Percentiles rank a stretch among this genome's conserved stretches.
Evolutionary conservation across 2,888 invertebrate genomes (phyloP).

Genomic region (Limnephilus marmoratus): DNA sequence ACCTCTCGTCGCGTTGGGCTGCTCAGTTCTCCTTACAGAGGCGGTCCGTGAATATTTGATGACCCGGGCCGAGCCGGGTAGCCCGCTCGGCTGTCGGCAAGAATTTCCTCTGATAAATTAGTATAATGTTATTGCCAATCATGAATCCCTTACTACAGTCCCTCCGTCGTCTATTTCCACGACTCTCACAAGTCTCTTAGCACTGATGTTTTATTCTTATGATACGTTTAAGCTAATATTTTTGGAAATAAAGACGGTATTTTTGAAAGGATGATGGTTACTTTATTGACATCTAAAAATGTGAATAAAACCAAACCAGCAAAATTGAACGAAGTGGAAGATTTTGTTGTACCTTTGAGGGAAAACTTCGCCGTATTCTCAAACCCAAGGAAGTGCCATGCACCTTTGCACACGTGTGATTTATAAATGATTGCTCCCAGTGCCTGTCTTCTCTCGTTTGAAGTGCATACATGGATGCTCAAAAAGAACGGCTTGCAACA

Average conservation of each 20-base stretch:
- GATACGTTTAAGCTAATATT: background rate
- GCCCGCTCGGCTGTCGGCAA: constrained; percentile 60
- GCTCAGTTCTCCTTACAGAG: constrained; percentile 1
- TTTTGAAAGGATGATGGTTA: background rate
- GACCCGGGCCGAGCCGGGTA: constrained; percentile 39
- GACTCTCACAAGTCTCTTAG: constrained; percentile 14
- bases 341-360: no score
- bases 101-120: constrained; percentile 64
- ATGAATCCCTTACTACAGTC: constrained; percentile 58
- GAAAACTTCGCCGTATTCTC: background rate
- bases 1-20: constrained; percentile 26
- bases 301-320: background rate
- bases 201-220: background rate
- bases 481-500: background rate
- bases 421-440: background rate
- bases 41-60: constrained; percentile 63
- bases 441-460: no score
- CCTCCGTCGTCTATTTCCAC: constrained; percentile 8
- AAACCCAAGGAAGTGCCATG: background rate
- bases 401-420: background rate
- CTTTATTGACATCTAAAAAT: background rate
- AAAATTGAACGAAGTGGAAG: background rate
- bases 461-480: background rate
- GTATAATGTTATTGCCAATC: constrained; percentile 65
- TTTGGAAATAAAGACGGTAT: background rate